These are phyloP conservation scores for Siderastrea radians DNA, from an alignment of 92 coral and sea anemone genomes.

Conservation along the genomic window DNA sequence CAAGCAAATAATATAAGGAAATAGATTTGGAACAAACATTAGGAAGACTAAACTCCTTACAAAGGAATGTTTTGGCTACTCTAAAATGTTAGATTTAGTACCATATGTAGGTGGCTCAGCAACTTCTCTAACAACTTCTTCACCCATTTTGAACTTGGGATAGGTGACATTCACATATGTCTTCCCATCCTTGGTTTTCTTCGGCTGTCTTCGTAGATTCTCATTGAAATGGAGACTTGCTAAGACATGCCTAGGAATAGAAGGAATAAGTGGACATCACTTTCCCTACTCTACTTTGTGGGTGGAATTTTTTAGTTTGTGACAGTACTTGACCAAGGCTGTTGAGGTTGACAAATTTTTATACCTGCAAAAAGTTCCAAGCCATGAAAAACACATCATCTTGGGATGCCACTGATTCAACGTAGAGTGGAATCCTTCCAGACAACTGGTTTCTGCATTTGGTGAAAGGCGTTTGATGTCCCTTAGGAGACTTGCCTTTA, in stretches of 20 bases:
- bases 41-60: too few relatives aligned
- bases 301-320: too few relatives aligned
- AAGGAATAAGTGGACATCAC: neutral
- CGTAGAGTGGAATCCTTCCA: slow-evolving; percentile 53
- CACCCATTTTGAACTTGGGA: slow-evolving; percentile 51
- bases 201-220: slow-evolving; percentile 25
- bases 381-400: slow-evolving; percentile 65
- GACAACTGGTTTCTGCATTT: slow-evolving; percentile 59
- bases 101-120: slow-evolving; percentile 43
- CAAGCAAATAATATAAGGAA: too few relatives aligned
- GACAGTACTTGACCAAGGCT: too few relatives aligned
- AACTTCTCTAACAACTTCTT: slow-evolving; percentile 36
- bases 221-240: slow-evolving; percentile 57
- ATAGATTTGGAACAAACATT: too few relatives aligned
- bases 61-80: too few relatives aligned
- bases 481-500: slow-evolving; percentile 49
- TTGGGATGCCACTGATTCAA: slow-evolving; percentile 63
- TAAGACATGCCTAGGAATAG: slow-evolving; percentile 33
- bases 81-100: neutral
- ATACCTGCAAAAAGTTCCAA: slow-evolving; percentile 65
- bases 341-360: neutral
- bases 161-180: slow-evolving; percentile 1
- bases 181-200: slow-evolving; percentile 36
- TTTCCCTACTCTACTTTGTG: neutral
- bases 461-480: slow-evolving; percentile 56